Evolutionary conservation across 1,140 invertebrate genomes (phyloP).

Genomic region (Micrasema minimum): DNA sequence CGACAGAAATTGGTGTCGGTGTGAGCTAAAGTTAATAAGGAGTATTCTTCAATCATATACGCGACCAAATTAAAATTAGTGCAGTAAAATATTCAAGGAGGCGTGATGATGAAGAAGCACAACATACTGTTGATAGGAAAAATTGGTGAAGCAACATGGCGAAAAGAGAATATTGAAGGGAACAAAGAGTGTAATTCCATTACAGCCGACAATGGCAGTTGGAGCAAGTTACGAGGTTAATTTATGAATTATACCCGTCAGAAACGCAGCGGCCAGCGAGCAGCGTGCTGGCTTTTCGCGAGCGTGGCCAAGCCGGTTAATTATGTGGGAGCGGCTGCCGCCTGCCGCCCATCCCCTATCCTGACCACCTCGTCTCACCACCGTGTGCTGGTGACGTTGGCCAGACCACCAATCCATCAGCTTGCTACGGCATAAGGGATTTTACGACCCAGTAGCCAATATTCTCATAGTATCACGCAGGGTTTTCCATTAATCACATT

Average conservation of each 20-base stretch:
- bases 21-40: too few species aligned
- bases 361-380: not conserved
- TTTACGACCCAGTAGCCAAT: not conserved
- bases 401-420: not conserved
- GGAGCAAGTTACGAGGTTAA: constrained; percentile 4
- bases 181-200: too few species aligned
- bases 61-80: too few species aligned
- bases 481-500: too few species aligned
- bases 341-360: not conserved
- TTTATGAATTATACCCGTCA: not conserved
- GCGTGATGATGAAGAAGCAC: too few species aligned
- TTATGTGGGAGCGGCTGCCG: constrained; percentile 13
- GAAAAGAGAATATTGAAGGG: too few species aligned
- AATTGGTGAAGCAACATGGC: too few species aligned
- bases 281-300: not conserved
- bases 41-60: too few species aligned
- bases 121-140: too few species aligned
- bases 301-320: constrained; percentile 11
- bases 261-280: not conserved
- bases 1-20: too few species aligned
- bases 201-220: too few species aligned
- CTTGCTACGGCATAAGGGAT: not conserved
- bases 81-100: too few species aligned
- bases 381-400: not conserved
- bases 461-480: not conserved